Evolutionary conservation across 2,888 invertebrate species (phyloP).

Genomic region (Cynaeus angustus): DNA sequence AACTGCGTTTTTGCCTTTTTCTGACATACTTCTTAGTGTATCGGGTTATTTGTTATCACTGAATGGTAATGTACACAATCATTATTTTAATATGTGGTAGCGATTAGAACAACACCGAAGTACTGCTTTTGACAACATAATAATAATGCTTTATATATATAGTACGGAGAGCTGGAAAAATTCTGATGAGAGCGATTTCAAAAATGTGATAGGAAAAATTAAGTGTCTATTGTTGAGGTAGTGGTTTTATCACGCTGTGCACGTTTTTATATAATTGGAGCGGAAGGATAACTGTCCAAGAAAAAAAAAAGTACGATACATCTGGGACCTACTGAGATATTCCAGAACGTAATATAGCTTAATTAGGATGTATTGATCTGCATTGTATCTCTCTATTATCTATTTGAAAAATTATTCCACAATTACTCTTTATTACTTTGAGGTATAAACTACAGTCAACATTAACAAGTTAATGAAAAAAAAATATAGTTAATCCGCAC

Average conservation of each 20-base stretch:
- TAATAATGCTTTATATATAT: constrained; percentile 6
- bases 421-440: too few relatives aligned
- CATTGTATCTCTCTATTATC: too few relatives aligned
- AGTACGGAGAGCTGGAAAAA: constrained; percentile 1
- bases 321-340: too few relatives aligned
- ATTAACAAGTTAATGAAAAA: too few relatives aligned
- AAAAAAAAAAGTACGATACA: too few relatives aligned
- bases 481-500: too few relatives aligned
- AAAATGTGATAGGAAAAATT: constrained; percentile 4
- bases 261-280: background rate
- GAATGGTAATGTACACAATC: background rate
- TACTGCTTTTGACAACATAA: background rate
- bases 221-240: constrained; percentile 15
- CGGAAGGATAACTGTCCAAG: too few relatives aligned
- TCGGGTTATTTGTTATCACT: background rate
- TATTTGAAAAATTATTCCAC: too few relatives aligned
- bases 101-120: background rate
- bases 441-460: too few relatives aligned
- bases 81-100: background rate
- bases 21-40: constrained; percentile 1
- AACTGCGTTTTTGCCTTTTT: background rate
- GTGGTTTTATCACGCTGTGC: background rate
- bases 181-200: background rate
- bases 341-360: too few relatives aligned
- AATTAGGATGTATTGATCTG: too few relatives aligned